Conservation (phyloP, 2,888 invertebrate species). For the Sinelater perroti region DNA sequence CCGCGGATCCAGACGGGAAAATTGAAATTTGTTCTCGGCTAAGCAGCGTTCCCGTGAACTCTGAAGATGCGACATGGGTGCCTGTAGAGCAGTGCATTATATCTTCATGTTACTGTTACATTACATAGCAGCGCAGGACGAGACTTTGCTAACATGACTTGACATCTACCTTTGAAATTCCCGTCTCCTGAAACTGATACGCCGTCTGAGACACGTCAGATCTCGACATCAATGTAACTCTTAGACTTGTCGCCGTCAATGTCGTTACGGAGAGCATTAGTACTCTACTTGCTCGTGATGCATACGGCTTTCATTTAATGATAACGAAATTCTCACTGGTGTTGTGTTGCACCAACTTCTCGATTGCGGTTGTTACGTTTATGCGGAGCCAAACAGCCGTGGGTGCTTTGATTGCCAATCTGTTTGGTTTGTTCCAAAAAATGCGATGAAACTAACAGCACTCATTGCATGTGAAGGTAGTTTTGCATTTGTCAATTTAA, state of each 20-base stretch:
- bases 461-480: no score
- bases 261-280: slow-evolving; percentile 42
- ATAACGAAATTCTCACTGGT: slow-evolving; percentile 25
- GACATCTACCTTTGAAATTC: slow-evolving; percentile 56
- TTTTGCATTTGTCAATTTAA: no score
- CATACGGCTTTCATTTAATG: slow-evolving; percentile 33
- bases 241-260: slow-evolving; percentile 45
- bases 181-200: slow-evolving; percentile 47
- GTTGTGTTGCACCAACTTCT: slow-evolving; percentile 7
- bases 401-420: no score
- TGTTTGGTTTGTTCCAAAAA: no score
- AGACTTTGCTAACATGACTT: slow-evolving; percentile 54
- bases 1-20: no score
- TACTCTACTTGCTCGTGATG: slow-evolving; percentile 36
- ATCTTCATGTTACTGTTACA: slow-evolving; percentile 46
- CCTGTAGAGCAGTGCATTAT: slow-evolving; percentile 33
- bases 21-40: no score
- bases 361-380: no score
- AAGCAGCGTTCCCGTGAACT: no score
- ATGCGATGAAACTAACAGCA: no score
- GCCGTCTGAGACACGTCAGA: slow-evolving; percentile 46
- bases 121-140: slow-evolving; percentile 42
- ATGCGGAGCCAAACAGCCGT: no score
- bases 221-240: slow-evolving; percentile 46
- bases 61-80: slow-evolving; percentile 4